Evolutionary conservation across 2,113 vertebrate species (phyloP).

Genomic region (Forbesichthys agassizii): DNA sequence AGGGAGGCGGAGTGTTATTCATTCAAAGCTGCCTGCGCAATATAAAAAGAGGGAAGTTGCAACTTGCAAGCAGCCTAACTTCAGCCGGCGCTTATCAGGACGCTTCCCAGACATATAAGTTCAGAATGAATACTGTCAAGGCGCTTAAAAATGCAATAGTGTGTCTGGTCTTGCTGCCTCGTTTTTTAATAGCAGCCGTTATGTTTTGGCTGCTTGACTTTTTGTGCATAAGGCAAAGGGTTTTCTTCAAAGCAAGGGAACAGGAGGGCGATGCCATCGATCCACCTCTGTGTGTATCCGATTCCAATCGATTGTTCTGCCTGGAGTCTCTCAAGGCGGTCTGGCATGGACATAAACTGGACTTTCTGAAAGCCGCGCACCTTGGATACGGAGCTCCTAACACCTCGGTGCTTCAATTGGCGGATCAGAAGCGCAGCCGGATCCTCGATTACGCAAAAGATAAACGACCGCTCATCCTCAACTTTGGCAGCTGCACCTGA

Average conservation of each 20-base stretch:
- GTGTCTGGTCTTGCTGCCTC: constrained; percentile 88
- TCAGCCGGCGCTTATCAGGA: constrained; percentile 27
- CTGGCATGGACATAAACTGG: constrained; percentile 94
- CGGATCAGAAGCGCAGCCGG: constrained; percentile 76
- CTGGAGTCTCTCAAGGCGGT: constrained; percentile 92
- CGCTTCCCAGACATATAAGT: constrained; percentile 23
- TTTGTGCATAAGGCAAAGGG: constrained; percentile 89
- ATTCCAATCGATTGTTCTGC: constrained; percentile 93
- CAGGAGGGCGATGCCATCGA: constrained; percentile 79
- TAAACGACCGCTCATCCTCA: constrained; percentile 90
- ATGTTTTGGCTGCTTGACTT: constrained; percentile 97
- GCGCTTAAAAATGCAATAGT: constrained; percentile 87
- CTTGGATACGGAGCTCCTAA: constrained; percentile 88
- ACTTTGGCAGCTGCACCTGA: constrained; percentile 99
- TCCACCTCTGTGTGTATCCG: constrained; percentile 91
- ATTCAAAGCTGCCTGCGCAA: constrained; percentile 87
- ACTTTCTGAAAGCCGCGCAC: constrained; percentile 92
- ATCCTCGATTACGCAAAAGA: constrained; percentile 89
- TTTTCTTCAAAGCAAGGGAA: constrained; percentile 77
- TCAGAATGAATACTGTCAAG: constrained; percentile 83
- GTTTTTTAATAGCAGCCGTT: constrained; percentile 90
- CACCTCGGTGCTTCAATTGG: constrained; percentile 88
- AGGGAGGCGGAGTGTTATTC: constrained; percentile 92
- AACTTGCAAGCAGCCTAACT: constrained; percentile 68
- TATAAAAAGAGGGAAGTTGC: constrained; percentile 80